Conservation (phyloP, 2,113 vertebrate genomes). For the Danionella cerebrum region DNA sequence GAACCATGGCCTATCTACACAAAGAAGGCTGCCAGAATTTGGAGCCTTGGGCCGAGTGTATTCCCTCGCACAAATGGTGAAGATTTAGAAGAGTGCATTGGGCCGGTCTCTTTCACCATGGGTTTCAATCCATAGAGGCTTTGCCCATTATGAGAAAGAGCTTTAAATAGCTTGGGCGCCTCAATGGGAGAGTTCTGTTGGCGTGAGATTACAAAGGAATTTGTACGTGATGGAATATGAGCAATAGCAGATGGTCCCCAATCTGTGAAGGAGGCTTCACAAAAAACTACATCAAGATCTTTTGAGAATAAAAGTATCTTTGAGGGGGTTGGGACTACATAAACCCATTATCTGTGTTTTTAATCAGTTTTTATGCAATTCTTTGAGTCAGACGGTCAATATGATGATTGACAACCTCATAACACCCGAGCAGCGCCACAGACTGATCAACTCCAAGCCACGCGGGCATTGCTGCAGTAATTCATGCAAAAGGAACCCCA, state of each 20-base stretch:
- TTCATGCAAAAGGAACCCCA: too few species aligned
- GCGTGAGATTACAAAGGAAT: background rate
- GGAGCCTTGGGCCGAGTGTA: background rate
- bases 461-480: too few species aligned
- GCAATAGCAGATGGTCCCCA: background rate
- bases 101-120: background rate
- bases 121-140: background rate
- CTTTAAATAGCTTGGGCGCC: slow-evolving; percentile 7
- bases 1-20: slow-evolving; percentile 16
- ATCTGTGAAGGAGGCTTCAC: background rate
- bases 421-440: too few species aligned
- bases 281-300: background rate
- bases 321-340: background rate
- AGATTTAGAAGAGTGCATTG: slow-evolving; percentile 31
- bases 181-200: background rate
- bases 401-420: too few species aligned
- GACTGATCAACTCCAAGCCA: too few species aligned
- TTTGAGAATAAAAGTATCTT: background rate
- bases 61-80: slow-evolving; percentile 29
- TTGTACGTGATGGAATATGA: background rate
- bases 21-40: slow-evolving; percentile 5
- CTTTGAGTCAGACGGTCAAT: too few species aligned
- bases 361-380: too few species aligned
- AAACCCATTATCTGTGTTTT: too few species aligned
- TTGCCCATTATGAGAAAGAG: background rate